Base-by-base conservation (phyloP, 64 coral and sea anemone genomes). In the Pocillopora verrucosa region DNA sequence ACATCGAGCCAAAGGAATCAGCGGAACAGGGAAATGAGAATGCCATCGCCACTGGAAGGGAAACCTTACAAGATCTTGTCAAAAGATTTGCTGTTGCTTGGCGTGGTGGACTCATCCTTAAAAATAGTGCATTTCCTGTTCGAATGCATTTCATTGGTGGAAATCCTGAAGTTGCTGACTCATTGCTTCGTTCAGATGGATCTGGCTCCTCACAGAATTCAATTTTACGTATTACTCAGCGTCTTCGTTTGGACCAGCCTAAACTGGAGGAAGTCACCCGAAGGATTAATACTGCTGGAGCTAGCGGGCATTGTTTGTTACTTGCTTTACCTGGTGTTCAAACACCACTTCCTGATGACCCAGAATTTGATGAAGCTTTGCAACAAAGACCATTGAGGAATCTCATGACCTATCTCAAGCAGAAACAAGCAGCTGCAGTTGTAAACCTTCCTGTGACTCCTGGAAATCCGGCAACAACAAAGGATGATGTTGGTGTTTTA, bases 101-200 rank as follows among this genome's bases (percentile, higher is more conserved):
- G 95, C 94, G 94, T 94, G 95, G 95, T 78, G 84, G 92, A 86
- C 86, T 98, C 76, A 92, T 98, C 61, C 92, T 98, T 65, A 98
- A 98, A 92, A 98, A 94, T 94, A 98, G 95, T 92, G 95, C 95
- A 38, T 98, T 98, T 94, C 95, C 95, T 76, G 92, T 98, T 59
- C 95, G 95, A 11, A 94, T 98, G 95, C 95, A 98, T 98, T 93
- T 98, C 75, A 93, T 98, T 86, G 95, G 95, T 87, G 95, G 95
- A 87, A 98, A 98, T 83, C 95, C 95, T 26, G 95, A 98, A 80
- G 92, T 98, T 81, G 95, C 95, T 58, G 95, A 98, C 79, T 98
- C 95, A 60, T 67, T 98, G 76, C 84, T 95, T 74, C 95, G 95
- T 67, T 94, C 84, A 86, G 95, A 98, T 84, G 70, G 87, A 41